A percentile compares a stretch with the other conserved stretches of the same genome.
phyloP scores from a whole-genome alignment of 2,888 invertebrate genomes.

The Microctonus aethiopoides region DNA sequence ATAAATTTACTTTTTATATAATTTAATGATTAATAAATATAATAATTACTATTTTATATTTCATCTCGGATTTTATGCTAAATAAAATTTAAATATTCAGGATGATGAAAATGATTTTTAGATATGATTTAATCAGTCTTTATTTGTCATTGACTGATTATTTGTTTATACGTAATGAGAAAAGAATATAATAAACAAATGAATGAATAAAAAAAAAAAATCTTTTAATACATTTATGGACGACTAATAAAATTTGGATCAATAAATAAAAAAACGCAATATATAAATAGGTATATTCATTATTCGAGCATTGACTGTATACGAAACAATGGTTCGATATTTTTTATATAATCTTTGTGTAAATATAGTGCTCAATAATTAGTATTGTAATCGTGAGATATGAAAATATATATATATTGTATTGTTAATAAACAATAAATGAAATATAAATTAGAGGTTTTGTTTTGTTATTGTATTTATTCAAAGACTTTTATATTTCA shows the following conservation, averaged over 20 bases:
- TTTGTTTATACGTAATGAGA: conserved; percentile 50
- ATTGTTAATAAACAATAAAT: conserved; percentile 47
- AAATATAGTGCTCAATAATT: conserved; percentile 46
- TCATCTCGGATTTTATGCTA: neutral
- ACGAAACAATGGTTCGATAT: conserved; percentile 49
- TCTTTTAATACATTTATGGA: neutral
- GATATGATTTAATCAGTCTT: neutral
- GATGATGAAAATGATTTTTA: neutral
- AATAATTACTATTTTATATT: too few species aligned
- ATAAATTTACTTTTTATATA: too few species aligned
- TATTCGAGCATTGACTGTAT: conserved; percentile 45
- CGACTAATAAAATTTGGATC: conserved; percentile 22
- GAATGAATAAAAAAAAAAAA: too few species aligned
- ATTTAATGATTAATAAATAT: too few species aligned
- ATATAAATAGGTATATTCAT: conserved; percentile 27
- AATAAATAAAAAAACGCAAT: conserved; percentile 25
- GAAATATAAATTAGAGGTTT: neutral
- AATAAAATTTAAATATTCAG: neutral
- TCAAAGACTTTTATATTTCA: neutral
- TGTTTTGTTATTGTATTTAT: neutral
- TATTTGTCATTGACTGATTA: conserved; percentile 45
- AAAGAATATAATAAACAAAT: too few species aligned
- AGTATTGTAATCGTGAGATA: conserved; percentile 34
- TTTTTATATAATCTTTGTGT: conserved; percentile 59
- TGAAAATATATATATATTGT: conserved; percentile 46